phyloP scores from a whole-genome alignment of 2,113 vertebrate genomes.

The Prochilodus magdalenae region DNA sequence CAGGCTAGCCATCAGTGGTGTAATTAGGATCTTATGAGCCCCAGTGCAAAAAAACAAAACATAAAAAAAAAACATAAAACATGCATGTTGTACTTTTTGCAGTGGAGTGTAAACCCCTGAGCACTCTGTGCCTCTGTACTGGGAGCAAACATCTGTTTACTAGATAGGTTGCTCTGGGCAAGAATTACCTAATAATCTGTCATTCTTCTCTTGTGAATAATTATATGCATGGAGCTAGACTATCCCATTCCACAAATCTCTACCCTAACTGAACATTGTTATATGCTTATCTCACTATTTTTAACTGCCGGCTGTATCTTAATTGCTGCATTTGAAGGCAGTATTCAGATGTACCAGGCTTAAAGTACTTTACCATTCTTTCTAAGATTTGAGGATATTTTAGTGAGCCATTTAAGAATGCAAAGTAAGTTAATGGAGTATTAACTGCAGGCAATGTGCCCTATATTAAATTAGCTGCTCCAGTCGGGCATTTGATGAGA shows the following conservation, averaged over 20 bases:
- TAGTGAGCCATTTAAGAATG: not conserved
- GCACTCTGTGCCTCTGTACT: not conserved
- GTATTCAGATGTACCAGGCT: not conserved
- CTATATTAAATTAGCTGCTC: slow-evolving; percentile 40
- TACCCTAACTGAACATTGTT: not conserved
- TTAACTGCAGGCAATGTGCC: not conserved
- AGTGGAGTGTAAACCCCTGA: not conserved
- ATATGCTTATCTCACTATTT: not conserved
- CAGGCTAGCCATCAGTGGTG: not conserved
- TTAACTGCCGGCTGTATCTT: not conserved
- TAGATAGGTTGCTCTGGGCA: not conserved
- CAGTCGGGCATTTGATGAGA: slow-evolving; percentile 39
- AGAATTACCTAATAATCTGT: not conserved
- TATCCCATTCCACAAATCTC: not conserved
- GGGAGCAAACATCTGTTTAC: not conserved
- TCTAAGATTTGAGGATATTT: not conserved
- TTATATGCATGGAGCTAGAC: not conserved
- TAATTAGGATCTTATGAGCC: too few species aligned
- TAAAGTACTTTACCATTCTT: too few species aligned
- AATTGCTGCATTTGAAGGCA: not conserved
- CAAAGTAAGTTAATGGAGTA: slow-evolving; percentile 26
- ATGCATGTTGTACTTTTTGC: not conserved
- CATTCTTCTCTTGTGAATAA: not conserved
- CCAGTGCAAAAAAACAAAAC: too few species aligned
- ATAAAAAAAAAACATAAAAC: too few species aligned